These are phyloP conservation scores for Phataginus tricuspis DNA, from an alignment of 2,797 vertebrate species.

Conservation along the genomic window DNA sequence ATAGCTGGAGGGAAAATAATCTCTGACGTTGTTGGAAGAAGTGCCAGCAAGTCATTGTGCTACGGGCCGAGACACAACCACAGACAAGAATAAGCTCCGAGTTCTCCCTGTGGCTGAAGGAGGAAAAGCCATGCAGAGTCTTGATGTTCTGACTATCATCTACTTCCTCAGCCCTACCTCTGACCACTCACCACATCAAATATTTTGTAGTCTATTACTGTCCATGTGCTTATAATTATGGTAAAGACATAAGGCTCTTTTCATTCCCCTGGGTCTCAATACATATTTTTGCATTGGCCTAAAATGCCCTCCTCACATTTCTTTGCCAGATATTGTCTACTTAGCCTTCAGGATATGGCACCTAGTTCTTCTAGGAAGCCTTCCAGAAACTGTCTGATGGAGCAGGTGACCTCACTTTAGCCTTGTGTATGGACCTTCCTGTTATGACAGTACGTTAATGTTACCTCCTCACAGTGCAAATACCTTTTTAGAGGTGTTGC, in stretches of 20 bases:
- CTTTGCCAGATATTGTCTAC: background rate
- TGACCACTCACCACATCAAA: background rate
- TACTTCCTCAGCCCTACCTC: background rate
- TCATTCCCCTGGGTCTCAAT: background rate
- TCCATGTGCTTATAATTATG: background rate
- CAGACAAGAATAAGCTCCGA: background rate
- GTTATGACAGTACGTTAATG: background rate
- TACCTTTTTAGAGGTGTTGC: background rate
- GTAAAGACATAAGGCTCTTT: background rate
- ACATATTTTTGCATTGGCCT: background rate
- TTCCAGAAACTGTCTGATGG: background rate
- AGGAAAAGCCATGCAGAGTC: background rate
- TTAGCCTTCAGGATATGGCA: background rate
- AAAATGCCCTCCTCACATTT: background rate
- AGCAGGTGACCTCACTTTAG: background rate
- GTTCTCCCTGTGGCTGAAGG: background rate
- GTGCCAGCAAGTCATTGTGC: background rate
- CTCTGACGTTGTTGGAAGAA: background rate
- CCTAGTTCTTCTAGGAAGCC: background rate
- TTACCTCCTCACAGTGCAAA: background rate
- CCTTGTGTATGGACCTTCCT: background rate
- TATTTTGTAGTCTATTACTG: background rate
- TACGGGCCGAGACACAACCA: background rate
- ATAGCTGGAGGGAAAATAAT: background rate
- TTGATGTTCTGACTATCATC: background rate